Evolutionary conservation across 2,113 vertebrate species (phyloP).

Genomic region (Madoqua kirkii): DNA sequence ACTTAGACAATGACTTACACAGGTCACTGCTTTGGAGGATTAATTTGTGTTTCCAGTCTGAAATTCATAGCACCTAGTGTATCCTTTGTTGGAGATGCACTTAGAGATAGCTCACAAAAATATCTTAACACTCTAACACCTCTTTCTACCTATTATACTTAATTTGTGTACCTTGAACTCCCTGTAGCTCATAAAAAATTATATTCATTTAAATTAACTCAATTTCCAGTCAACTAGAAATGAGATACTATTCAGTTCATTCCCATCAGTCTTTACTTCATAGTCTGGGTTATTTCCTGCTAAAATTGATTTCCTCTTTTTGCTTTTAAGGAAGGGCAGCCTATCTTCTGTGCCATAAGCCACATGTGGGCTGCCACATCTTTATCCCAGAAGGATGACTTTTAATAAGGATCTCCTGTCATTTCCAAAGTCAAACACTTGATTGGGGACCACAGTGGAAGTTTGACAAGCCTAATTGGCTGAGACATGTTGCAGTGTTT

Average conservation of each 20-base stretch:
- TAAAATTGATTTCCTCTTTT: conserved; percentile 7
- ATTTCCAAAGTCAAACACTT: conserved; percentile 67
- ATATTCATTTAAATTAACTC: background rate
- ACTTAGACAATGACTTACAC: background rate
- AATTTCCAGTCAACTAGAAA: background rate
- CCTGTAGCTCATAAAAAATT: background rate
- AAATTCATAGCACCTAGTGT: conserved; percentile 13
- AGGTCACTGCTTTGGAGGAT: background rate
- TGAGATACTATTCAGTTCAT: background rate
- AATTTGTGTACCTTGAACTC: background rate
- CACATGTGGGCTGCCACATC: background rate
- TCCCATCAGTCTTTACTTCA: background rate
- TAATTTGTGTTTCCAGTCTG: conserved; percentile 19
- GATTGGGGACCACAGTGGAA: conserved; percentile 42
- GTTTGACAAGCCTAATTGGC: conserved; percentile 65
- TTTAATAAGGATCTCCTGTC: conserved; percentile 62
- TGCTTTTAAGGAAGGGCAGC: background rate
- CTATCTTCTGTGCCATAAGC: background rate
- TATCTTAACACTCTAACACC: background rate
- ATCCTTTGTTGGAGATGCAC: background rate
- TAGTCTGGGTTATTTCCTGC: background rate
- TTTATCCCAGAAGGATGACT: conserved; percentile 10
- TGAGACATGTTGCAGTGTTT: conserved; percentile 55
- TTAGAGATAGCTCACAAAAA: background rate
- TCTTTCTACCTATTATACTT: background rate